phyloP scores from a whole-genome alignment of 53 echinoderm and acorn worm species.

The Stichopus horrens region DNA sequence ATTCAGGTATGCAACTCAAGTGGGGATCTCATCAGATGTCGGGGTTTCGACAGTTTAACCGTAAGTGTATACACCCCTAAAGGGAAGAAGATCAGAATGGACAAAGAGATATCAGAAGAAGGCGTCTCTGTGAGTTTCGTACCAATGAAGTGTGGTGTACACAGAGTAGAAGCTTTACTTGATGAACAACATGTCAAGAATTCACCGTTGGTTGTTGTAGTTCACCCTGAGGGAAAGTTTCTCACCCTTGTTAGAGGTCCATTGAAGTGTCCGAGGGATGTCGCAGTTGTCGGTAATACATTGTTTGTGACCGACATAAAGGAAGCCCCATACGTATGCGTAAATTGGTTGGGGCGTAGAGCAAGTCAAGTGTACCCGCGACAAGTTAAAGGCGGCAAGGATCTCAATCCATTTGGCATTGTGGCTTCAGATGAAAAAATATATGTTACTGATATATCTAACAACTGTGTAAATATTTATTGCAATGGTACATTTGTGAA shows the following conservation, averaged over 20 bases:
- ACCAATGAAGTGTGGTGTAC: constrained; percentile 18
- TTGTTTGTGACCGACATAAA: constrained; percentile 12
- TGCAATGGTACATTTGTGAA: background rate
- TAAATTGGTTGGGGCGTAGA: constrained; percentile 11
- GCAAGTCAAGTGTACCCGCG: background rate
- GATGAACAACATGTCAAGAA: constrained; percentile 8
- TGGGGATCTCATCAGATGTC: background rate
- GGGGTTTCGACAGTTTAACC: background rate
- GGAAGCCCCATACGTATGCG: background rate
- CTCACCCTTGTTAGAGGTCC: background rate
- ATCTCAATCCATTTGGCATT: constrained; percentile 4
- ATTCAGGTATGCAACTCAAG: background rate
- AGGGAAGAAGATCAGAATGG: constrained; percentile 6
- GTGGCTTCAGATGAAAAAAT: background rate
- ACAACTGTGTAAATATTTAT: background rate
- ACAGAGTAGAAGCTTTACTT: background rate
- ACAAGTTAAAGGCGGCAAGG: background rate
- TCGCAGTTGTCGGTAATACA: background rate
- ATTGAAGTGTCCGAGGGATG: constrained; percentile 20
- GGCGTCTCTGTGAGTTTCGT: constrained; percentile 2
- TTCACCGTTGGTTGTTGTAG: constrained; percentile 1
- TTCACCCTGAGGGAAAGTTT: constrained; percentile 15
- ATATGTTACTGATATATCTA: constrained; percentile 1
- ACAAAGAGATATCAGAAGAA: background rate
- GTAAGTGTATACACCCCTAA: constrained; percentile 4